Conservation (phyloP, 2,113 vertebrate genomes). For the Cathartes aura region DNA sequence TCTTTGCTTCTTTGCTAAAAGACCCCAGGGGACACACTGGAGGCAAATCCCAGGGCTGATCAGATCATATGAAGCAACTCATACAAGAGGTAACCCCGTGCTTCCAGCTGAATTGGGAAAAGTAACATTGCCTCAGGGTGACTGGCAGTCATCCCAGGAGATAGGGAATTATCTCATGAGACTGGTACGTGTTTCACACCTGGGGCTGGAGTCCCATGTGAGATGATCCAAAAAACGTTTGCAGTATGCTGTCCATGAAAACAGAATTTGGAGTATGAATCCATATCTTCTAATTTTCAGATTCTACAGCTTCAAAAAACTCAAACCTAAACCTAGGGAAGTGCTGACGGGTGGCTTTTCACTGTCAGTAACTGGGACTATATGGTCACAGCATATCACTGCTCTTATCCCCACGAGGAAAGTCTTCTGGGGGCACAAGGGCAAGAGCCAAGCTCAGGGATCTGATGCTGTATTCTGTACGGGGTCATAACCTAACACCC, state of each 20-base stretch:
- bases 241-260: background rate
- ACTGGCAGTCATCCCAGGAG: background rate
- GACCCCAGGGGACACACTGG: background rate
- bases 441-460: background rate
- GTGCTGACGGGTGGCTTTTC: background rate
- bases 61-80: background rate
- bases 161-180: background rate
- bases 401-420: background rate
- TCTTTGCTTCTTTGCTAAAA: background rate
- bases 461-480: background rate
- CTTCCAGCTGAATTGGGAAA: background rate
- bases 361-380: background rate
- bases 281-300: background rate
- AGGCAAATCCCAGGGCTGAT: background rate
- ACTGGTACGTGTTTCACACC: background rate
- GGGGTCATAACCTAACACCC: background rate
- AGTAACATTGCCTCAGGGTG: background rate
- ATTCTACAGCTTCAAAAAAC: background rate
- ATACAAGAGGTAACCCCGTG: background rate
- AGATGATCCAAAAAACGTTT: background rate
- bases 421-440: background rate
- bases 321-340: background rate
- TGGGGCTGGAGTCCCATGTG: background rate
- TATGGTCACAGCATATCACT: background rate
- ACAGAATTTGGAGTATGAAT: background rate